Evolutionary conservation across 2,797 vertebrate species (phyloP).

Genomic region (Melanotaenia pygmaea): DNA sequence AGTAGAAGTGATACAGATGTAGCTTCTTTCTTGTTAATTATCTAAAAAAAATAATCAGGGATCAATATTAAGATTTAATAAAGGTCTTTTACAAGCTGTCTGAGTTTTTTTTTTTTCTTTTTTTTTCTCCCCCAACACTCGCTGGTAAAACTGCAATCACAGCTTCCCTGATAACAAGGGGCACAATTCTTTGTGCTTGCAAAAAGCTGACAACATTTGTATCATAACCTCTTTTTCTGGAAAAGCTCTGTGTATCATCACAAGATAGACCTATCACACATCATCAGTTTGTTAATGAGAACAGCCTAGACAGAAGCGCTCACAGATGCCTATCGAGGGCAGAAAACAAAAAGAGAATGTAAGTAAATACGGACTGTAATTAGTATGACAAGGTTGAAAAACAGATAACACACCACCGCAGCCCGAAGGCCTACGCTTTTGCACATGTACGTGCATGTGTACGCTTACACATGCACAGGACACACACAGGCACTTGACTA

Average conservation of each 20-base stretch:
- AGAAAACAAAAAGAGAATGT: conserved; percentile 82
- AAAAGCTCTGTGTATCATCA: conserved; percentile 66
- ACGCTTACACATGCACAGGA: conserved; percentile 34
- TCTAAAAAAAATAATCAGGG: background rate
- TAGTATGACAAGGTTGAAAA: conserved; percentile 84
- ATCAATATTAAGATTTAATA: conserved; percentile 39
- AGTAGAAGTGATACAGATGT: background rate
- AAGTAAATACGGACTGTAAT: conserved; percentile 85
- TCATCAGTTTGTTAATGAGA: conserved; percentile 82
- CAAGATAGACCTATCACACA: conserved; percentile 79
- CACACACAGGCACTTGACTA: conserved; percentile 39
- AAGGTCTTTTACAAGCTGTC: conserved; percentile 33
- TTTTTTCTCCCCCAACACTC: conserved; percentile 46
- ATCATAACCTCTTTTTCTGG: conserved; percentile 77
- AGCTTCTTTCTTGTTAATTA: background rate
- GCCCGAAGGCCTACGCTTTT: conserved; percentile 65
- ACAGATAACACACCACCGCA: conserved; percentile 78
- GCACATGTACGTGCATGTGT: conserved; percentile 25
- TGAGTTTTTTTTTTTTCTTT: conserved; percentile 28
- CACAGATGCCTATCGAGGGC: conserved; percentile 82
- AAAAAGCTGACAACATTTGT: conserved; percentile 75
- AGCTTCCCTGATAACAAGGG: conserved; percentile 69
- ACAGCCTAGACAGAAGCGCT: conserved; percentile 69
- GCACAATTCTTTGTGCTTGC: conserved; percentile 68
- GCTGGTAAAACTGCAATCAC: conserved; percentile 65